Evolutionary conservation across 2,888 invertebrate genomes (phyloP), one percentile per base, ranked within the genome.

Genomic region (Andrena hattorfiana): DNA sequence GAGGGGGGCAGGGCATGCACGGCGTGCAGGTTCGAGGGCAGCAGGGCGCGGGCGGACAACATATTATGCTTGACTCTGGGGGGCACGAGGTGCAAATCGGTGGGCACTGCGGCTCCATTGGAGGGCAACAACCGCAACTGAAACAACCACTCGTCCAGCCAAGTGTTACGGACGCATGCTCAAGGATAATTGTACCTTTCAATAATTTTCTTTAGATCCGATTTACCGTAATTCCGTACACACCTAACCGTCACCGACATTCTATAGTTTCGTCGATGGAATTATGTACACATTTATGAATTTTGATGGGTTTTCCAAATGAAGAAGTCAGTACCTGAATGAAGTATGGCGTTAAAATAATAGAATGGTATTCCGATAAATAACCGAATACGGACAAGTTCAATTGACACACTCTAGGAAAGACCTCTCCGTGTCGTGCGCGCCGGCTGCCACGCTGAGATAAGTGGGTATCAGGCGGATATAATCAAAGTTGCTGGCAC

Each of bases 181-280:
- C 35, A 35, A 35, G 35, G 2, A 64, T 63, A 8, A 32, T 23
- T 35, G 51, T 69, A 89, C 89, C 86, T 84, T 82, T 86, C 70
- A 20, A 88, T 86, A 0, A 86, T 86, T 8, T 32, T 59, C 63
- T 66, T 83, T 35, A 86, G 13, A 8, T 69, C 64, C 7, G 35
- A 42, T 64, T 83, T 87, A n/a, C 66, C 67, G 64, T 82, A 87
- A 23, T 77, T 73, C 49, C 87, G 84, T 26, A 78, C 77, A 67
- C 89, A 88, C 70, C 81, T 89, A 30, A 90, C 80, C 8, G 80
- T 23, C n/a, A 91, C 89, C 23, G 83, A 80, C 84, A 84, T 81
- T 35, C 49, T 35, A 35, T 35, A 35, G 0, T 10, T 35, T 35
- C 35, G 10, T 35, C 10, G 10, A 35, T 10, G 35, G 35, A 35